A percentile compares a stretch with the other conserved stretches of the same genome.
These are phyloP conservation scores for Brenthis ino DNA, from an alignment of 2,888 invertebrate genomes.

Conservation along the genomic window DNA sequence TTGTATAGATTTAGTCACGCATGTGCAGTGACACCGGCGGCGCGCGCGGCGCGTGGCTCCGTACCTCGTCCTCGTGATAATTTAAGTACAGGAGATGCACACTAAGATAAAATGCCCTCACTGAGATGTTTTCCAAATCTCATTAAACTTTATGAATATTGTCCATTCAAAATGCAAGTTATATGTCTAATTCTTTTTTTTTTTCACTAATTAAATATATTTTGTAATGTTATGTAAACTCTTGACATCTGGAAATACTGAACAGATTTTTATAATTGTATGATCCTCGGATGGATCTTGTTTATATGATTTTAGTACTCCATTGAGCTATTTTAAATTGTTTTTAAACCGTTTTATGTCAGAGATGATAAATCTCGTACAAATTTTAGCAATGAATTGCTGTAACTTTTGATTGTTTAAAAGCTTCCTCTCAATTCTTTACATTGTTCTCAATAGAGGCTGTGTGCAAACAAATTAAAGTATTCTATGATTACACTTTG, in stretches of 20 bases:
- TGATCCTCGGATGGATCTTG: conserved; percentile 4
- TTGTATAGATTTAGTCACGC: conserved; percentile 64
- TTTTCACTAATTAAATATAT: conserved; percentile 10
- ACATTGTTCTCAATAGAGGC: conserved; percentile 77
- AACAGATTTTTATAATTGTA: conserved; percentile 21
- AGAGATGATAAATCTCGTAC: conserved; percentile 30
- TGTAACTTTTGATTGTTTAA: conserved; percentile 39
- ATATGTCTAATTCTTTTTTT: conserved; percentile 53
- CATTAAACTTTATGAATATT: conserved; percentile 63
- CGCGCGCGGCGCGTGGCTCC: conserved; percentile 45
- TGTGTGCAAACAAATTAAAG: conserved; percentile 81
- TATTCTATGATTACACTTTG: conserved; percentile 67
- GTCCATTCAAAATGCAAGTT: conserved; percentile 58
- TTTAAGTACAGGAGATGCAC: conserved; percentile 72
- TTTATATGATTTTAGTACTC: conserved; percentile 33
- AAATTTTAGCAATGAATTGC: conserved; percentile 33
- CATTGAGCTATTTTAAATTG: conserved; percentile 15
- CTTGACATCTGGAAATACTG: conserved; percentile 14
- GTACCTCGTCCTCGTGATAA: conserved; percentile 72
- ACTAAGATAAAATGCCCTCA: conserved; percentile 53
- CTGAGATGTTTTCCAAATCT: conserved; percentile 62
- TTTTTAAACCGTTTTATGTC: conserved; percentile 22
- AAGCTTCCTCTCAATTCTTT: conserved; percentile 49
- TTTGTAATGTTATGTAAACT: conserved; percentile 6
- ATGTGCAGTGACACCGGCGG: conserved; percentile 50